A percentile compares a stretch with the other conserved stretches of the same genome.
phyloP scores from a whole-genome alignment of 2,888 invertebrate genomes.

The Pelosia muscerda region DNA sequence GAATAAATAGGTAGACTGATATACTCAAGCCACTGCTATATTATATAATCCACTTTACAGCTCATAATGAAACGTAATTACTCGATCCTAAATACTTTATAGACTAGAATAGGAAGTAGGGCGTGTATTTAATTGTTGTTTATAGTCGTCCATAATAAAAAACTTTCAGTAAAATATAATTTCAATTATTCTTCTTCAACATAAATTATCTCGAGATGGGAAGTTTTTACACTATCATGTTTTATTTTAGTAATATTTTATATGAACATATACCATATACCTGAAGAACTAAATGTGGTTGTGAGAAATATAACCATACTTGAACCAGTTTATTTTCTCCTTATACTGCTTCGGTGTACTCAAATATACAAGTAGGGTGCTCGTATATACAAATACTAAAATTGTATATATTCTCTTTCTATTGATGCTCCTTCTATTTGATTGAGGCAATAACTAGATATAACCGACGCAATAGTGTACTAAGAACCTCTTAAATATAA shows the following conservation, averaged over 20 bases:
- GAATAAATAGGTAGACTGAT: slow-evolving; percentile 70
- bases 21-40: slow-evolving; percentile 62
- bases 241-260: slow-evolving; percentile 29
- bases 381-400: slow-evolving; percentile 57
- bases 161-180: slow-evolving; percentile 44
- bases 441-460: slow-evolving; percentile 77
- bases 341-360: slow-evolving; percentile 43
- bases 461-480: slow-evolving; percentile 62
- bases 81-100: slow-evolving; percentile 30
- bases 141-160: slow-evolving; percentile 60
- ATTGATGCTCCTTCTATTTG: slow-evolving; percentile 62
- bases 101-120: slow-evolving; percentile 55
- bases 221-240: slow-evolving; percentile 18
- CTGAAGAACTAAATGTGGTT: slow-evolving; percentile 48
- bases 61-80: slow-evolving; percentile 48
- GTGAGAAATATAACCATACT: slow-evolving; percentile 60
- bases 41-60: slow-evolving; percentile 68
- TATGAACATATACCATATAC: slow-evolving; percentile 31
- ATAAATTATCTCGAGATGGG: slow-evolving; percentile 20
- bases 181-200: slow-evolving; percentile 9
- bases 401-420: slow-evolving; percentile 53
- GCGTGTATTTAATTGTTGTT: slow-evolving; percentile 48
- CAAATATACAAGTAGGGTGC: slow-evolving; percentile 59
- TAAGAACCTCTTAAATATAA: slow-evolving; percentile 62
- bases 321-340: slow-evolving; percentile 48